Base-by-base conservation (phyloP, 2,113 vertebrate genomes). In the Zingel zingel region DNA sequence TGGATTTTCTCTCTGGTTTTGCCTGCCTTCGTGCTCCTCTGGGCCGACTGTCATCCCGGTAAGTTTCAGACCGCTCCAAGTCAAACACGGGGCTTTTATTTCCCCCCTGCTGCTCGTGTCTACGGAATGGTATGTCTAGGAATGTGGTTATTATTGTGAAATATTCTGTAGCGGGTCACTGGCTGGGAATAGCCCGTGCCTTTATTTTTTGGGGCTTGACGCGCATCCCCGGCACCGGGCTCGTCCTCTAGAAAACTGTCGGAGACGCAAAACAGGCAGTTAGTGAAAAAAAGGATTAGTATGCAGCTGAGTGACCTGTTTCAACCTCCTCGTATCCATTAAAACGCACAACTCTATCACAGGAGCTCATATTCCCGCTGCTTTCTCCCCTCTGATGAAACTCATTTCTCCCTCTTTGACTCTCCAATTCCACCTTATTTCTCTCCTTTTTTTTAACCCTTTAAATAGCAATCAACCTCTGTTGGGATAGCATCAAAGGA, bases 1-100 rank as follows among this genome's bases (percentile, higher is more conserved):
- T 98, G 98, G 97, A 98, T 98, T 96, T 95, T 96, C 93, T 96
- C 95, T 92, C 93, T 97, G 90, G 89, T 95, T 87, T 93, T 97
- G 88, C 94, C 97, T 91, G 93, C 95, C 94, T 95, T 91, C 78
- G 91, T 96, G 95, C 95, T 97, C 90, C 95, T 96, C 83, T 94
- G 96, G 96, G 97, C 97, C 93, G 93, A 97, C 77, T 96, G 96
- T 92, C 97, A 97, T 90, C 97, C 97, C 70, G 97, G 97, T 99
- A 95, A 98, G 98, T 96, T 94, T 84, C 50, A 58, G 56, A 12
- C 59, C 25, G 45, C 19, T 18, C 4, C 79, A 88, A 80, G 73
- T 76, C 79, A 50, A 58, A 61, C 54, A 58, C 43, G 23, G 51
- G 30, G 57, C 47, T 59, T 50, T 59, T 59, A 36, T 59, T 19